These are phyloP conservation scores for Heliangelus exortis DNA, from an alignment of 2,797 vertebrate species.

Conservation along the genomic window DNA sequence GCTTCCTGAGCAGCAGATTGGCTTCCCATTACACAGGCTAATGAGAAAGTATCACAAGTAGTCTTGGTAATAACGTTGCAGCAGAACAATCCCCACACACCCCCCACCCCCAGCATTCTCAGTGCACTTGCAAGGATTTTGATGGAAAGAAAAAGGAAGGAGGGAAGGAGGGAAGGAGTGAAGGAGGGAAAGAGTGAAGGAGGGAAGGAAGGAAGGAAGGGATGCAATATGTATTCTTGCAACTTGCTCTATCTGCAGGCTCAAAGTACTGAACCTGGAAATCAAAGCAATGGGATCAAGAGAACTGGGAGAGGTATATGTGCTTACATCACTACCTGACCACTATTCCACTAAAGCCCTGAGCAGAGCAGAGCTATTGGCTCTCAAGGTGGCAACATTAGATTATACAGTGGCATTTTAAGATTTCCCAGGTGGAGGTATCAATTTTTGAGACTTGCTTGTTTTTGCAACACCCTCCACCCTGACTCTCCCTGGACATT, in stretches of 20 bases:
- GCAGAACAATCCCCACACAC: neutral
- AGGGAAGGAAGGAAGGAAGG: accelerated
- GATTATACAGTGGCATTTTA: neutral
- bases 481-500: neutral
- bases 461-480: neutral
- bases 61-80: neutral
- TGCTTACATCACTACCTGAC: neutral
- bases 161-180: no score
- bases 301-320: neutral
- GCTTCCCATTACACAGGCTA: conserved; percentile 56
- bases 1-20: conserved; percentile 55
- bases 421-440: neutral
- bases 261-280: neutral
- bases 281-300: neutral
- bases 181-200: neutral
- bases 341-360: neutral
- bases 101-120: neutral
- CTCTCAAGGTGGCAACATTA: neutral
- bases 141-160: neutral
- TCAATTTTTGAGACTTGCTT: neutral
- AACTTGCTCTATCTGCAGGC: neutral
- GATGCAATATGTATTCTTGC: accelerated
- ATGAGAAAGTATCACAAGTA: conserved; percentile 58
- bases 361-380: neutral
- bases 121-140: neutral